Conservation (phyloP, 2,888 invertebrate species). For the Eristalis tenax region DNA sequence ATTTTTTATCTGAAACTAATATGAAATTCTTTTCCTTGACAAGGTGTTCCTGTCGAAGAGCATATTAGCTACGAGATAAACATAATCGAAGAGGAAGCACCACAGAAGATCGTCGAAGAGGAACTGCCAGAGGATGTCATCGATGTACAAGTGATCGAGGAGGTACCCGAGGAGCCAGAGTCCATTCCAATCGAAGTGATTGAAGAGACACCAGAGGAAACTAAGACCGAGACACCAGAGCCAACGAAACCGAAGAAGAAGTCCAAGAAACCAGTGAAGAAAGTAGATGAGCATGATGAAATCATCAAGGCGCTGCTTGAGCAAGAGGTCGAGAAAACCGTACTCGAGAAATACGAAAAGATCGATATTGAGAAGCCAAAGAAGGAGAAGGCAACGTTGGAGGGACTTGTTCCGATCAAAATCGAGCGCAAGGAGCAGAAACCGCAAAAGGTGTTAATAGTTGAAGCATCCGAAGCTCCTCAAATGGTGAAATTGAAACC, state of each 20-base stretch:
- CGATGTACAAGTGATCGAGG: conserved; percentile 77
- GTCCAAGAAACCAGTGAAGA: conserved; percentile 77
- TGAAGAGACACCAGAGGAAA: conserved; percentile 76
- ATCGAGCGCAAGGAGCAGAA: conserved; percentile 85
- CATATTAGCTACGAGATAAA: conserved; percentile 81
- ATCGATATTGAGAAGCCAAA: conserved; percentile 80
- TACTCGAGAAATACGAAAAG: conserved; percentile 81
- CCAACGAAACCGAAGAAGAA: conserved; percentile 77
- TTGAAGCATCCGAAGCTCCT: conserved; percentile 83
- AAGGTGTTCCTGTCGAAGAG: conserved; percentile 77
- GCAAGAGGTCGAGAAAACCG: conserved; percentile 80
- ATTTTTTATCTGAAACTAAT: conserved; percentile 31
- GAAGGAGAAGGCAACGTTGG: conserved; percentile 76
- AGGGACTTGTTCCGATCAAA: conserved; percentile 82
- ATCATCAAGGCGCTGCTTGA: conserved; percentile 78
- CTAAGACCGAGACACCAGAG: conserved; percentile 73
- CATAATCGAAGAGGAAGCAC: conserved; percentile 79
- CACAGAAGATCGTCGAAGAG: conserved; percentile 78
- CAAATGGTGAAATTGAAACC: conserved; percentile 86
- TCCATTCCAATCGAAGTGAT: conserved; percentile 77
- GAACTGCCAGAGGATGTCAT: conserved; percentile 75
- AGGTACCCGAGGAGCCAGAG: conserved; percentile 75
- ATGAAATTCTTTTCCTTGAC: conserved; percentile 15
- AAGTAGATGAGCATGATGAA: conserved; percentile 79
- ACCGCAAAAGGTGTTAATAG: conserved; percentile 85